Evolutionary conservation across 1,140 invertebrate genomes (phyloP).

Genomic region (Hyles euphorbiae): DNA sequence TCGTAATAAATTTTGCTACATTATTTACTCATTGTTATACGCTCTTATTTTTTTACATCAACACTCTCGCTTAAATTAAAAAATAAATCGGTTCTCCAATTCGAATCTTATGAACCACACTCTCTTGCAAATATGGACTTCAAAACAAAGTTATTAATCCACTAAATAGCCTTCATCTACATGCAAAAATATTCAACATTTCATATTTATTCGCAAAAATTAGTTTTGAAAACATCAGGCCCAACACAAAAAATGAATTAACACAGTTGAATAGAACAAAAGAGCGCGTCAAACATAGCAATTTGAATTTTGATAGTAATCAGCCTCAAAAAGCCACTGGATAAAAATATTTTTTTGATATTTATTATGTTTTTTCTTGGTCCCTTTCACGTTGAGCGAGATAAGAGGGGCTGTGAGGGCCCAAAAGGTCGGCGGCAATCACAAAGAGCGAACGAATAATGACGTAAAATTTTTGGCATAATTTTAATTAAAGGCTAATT

Average conservation of each 20-base stretch:
- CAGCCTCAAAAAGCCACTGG: too few species aligned
- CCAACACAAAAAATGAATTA: too few species aligned
- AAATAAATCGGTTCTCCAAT: not conserved
- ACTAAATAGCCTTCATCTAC: too few species aligned
- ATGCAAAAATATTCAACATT: not conserved
- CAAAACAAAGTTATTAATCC: too few species aligned
- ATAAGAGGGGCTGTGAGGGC: conserved; percentile 31
- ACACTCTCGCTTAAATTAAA: not conserved
- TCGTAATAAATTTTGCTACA: conserved; percentile 6
- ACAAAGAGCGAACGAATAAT: conserved; percentile 50
- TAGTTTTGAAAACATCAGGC: not conserved
- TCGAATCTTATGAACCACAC: not conserved
- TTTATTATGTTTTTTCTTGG: conserved; percentile 24
- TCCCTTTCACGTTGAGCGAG: conserved; percentile 23
- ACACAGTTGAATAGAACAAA: not conserved
- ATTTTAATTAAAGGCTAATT: conserved; percentile 67
- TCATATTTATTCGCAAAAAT: not conserved
- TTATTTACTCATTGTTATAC: conserved; percentile 4
- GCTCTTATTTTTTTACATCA: not conserved
- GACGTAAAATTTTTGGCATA: conserved; percentile 52
- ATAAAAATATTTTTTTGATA: conserved; percentile 21
- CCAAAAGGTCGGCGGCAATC: conserved; percentile 35
- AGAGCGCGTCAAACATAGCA: not conserved
- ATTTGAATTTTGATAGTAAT: not conserved
- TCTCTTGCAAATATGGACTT: too few species aligned